Evolutionary conservation across 2,888 invertebrate species (phyloP), one percentile per base, ranked within the genome.

Genomic region (Agonopterix subpropinquella): DNA sequence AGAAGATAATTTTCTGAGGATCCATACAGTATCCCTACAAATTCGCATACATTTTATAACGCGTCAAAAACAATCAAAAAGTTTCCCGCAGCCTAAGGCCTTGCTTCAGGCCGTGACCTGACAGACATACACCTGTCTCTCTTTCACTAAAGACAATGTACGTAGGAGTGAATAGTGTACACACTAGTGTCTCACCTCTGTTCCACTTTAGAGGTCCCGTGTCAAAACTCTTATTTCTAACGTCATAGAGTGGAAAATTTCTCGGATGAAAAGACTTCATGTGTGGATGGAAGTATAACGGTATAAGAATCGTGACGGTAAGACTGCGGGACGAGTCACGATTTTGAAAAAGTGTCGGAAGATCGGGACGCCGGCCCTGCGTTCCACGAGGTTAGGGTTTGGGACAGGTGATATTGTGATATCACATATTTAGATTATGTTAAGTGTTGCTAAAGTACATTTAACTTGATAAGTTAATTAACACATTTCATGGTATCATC

Each of bases 291-390:
- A 52, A 47, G 60, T 61, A 59, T 87, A 87, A 88, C 86, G 87
- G 87, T 77, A 85, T 65, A 58, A 54, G 73, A 70, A 65, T 88
- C 88, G 88, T 88, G 88, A 86, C 80, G 74, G 61, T 62, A 71
- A 65, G 72, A 70, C 76, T 62, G 68, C 70, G 71, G 77, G 77
- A 68, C 80, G 66, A 79, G 88, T 88, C 88, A 88, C 88, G 88
- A 85, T 82, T 82, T 85, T 82, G 81, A 84, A 88, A 87, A 87
- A 85, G 82, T 86, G 84, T 80, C 71, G 80, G 85, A 73, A 73
- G 70, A 59, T 63, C 67, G 68, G 70, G 71, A 67, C 66, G 56
- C 64, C 68, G 65, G 67, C 70, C 74, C 58, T 67, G 73, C 76
- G 77, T 74, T 75, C 75, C 71, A 61, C 61, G 65, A 64, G 65